Evolutionary conservation across 2,797 vertebrate genomes (phyloP), one percentile per base, ranked within the genome.

Genomic region (Rachycentron canadum): DNA sequence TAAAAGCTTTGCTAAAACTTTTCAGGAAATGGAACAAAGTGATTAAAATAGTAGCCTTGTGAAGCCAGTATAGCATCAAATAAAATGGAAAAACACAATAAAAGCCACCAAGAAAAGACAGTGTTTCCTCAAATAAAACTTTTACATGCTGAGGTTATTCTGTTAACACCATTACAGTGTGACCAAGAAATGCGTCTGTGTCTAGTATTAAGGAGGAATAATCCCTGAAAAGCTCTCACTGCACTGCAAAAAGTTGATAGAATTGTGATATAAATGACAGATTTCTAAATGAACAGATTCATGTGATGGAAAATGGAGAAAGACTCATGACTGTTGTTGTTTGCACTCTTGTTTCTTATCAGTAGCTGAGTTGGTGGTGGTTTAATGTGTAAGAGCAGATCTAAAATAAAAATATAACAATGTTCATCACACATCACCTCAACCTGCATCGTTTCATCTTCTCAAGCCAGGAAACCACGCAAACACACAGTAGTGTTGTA

Each of bases 101-200:
- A 94, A 95, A 81, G 10, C 25, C 64, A 38, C 72, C 56, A 80
- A 86, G 74, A 88, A 88, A 82, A 91, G 74, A 78, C 52, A 68
- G 53, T 58, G 76, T 89, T 92, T 93, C 91, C 89, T 91, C 83
- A 84, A 69, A 86, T 94, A 85, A 92, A 93, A 92, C 71, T 80
- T 75, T 84, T 85, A 87, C 71, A 69, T 58, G 52, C 57, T 4
- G 71, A 49, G 43, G 85, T 84, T 83, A 21, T 74, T 85, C 58
- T 79, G 83, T 79, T 81, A 85, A 86, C 66, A 80, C 68, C 40
- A 68, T 81, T 50, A 80, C n/a, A 73, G 62, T 7, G 19, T 25
- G 13, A 70, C 55, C 70, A 60, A 84, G 50, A 58, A 64, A 65
- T 45, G 66, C 17, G 45, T 49, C 59, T 65, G 43, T 28, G 57